phyloP scores from a whole-genome alignment of 2,797 vertebrate genomes.

The Gymnothorax reevesii region DNA sequence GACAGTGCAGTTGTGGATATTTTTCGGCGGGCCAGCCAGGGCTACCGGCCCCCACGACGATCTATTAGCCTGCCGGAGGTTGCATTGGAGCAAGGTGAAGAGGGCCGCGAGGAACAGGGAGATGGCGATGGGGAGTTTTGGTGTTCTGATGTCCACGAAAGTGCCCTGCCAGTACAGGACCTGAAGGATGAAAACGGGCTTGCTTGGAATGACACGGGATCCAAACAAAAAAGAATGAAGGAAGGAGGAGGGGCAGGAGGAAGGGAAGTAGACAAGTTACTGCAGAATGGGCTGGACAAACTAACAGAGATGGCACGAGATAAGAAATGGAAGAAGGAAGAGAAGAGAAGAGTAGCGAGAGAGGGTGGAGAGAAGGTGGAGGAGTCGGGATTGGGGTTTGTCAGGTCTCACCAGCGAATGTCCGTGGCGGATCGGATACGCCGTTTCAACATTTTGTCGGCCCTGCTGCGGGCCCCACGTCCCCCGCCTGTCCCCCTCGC shows the following conservation, averaged over 20 bases:
- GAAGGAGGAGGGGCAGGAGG: background rate
- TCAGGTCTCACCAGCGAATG: slow-evolving; percentile 31
- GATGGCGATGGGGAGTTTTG: slow-evolving; percentile 19
- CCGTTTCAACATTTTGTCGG: slow-evolving; percentile 45
- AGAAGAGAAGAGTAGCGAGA: slow-evolving; percentile 18
- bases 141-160: background rate
- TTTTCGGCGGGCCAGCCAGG: slow-evolving; percentile 24
- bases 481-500: slow-evolving; percentile 17
- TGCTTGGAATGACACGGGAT: background rate
- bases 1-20: background rate
- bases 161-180: background rate
- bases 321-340: slow-evolving; percentile 6
- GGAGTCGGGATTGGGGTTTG: slow-evolving; percentile 31
- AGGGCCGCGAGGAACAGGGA: background rate
- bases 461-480: slow-evolving; percentile 40
- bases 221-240: background rate
- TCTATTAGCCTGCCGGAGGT: slow-evolving; percentile 66
- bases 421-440: slow-evolving; percentile 38
- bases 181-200: background rate
- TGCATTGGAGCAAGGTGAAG: slow-evolving; percentile 32
- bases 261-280: background rate
- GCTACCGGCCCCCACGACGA: slow-evolving; percentile 47
- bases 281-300: slow-evolving; percentile 22
- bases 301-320: background rate
- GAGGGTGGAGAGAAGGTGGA: slow-evolving; percentile 32